Conservation (phyloP, 2,888 invertebrate species). For the Noctua janthina region DNA sequence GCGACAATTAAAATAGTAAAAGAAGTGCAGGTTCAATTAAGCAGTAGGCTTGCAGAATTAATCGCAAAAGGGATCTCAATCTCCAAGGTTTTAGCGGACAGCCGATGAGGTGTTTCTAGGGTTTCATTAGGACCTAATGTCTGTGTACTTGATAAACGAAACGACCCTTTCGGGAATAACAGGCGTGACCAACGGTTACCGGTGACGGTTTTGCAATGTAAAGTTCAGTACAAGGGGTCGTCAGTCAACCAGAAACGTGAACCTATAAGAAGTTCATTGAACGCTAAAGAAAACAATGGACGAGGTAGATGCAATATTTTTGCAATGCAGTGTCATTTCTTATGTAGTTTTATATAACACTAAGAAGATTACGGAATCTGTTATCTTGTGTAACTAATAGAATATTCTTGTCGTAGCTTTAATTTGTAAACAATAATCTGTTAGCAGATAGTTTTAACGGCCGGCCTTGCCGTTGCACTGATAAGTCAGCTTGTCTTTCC, state of each 20-base stretch:
- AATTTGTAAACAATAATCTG: conserved; percentile 46
- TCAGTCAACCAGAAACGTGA: conserved; percentile 44
- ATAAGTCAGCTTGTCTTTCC: conserved; percentile 39
- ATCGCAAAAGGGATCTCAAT: neutral
- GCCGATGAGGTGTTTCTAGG: neutral
- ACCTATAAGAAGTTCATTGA: conserved; percentile 28
- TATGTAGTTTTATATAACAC: conserved; percentile 23
- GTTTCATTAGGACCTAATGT: neutral
- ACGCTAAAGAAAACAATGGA: conserved; percentile 34
- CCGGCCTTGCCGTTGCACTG: conserved; percentile 39
- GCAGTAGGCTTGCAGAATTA: neutral
- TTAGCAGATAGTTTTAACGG: conserved; percentile 36
- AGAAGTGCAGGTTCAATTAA: neutral
- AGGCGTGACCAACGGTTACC: conserved; percentile 10
- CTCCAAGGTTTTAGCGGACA: neutral
- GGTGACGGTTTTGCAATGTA: conserved; percentile 11
- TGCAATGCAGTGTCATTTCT: conserved; percentile 26
- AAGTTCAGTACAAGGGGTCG: conserved; percentile 29
- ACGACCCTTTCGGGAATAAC: conserved; percentile 17
- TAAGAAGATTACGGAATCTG: conserved; percentile 37
- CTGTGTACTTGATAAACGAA: neutral
- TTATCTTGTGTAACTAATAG: conserved; percentile 35
- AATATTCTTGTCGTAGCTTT: conserved; percentile 35
- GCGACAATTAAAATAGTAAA: neutral
- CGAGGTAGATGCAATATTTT: conserved; percentile 8